Evolutionary conservation across 1,140 invertebrate species (phyloP), one percentile per base, ranked within the genome.

Genomic region (Ostrea denselamellosa): DNA sequence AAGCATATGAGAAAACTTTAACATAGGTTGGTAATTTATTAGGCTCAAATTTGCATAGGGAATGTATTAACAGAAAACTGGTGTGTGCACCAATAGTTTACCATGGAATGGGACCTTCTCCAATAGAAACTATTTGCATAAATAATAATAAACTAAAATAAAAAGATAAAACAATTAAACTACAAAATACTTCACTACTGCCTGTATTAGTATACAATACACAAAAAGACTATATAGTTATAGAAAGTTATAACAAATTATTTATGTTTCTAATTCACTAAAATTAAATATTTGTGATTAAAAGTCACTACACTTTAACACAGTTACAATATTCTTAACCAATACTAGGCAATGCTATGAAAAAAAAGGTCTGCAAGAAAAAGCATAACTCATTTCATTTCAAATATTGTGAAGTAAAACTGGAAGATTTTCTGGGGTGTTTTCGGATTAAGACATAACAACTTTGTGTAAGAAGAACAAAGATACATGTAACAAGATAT

Each of bases 401-500:
- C 68, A 77, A 77, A 25, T 28, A 62, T 44, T 44, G 34, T 44
- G 68, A 14, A 34, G 34, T 44, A 77, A 77, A 77, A 77, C 34
- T 77, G 68, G 68, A 77, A 77, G 68, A 77, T 34, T 77, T 34
- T 34, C 68, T 44, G 68, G 34, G 22, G 22, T 22, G 68, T 77
- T 77, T 77, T 77, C 68, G 68, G 68, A 77, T 77, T 77, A 77
- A 77, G 68, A 22, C 14, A 77, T 77, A 77, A 77, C 65, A 71
- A 71, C 22, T 71, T n/a, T 71, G 65, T 25, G 25, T 71, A 8
- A 71, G 19, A 71, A 71, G n/a, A 71, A 71, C 68, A 77, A 77
- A 77, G 9, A 77, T 44, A 44, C 34, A 44, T 44, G 34, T 77
- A 77, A 77, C 68, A 77, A 77, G 25, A 77, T 77, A 77, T 77